Conservation (phyloP, 2,113 vertebrate genomes). For the Muscicapa adusta region DNA sequence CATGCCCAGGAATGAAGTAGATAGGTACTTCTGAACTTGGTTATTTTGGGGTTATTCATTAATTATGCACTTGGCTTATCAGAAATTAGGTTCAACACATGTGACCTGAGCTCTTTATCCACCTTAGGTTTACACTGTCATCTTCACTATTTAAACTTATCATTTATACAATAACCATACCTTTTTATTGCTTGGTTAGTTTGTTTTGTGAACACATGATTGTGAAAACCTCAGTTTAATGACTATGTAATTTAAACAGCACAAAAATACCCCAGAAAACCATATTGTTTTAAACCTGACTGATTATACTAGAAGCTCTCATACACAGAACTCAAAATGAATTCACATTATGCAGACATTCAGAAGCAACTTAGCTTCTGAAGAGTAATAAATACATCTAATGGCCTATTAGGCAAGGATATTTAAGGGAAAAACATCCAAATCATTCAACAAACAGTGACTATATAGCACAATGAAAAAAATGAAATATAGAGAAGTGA, state of each 20-base stretch:
- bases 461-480: not conserved
- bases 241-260: not conserved
- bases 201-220: not conserved
- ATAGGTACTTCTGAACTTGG: not conserved
- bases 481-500: slow-evolving; percentile 9
- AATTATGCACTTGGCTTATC: too few species aligned
- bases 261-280: not conserved
- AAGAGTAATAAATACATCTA: not conserved
- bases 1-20: rapidly evolving
- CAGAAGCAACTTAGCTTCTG: not conserved
- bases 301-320: not conserved
- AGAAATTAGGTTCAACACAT: rapidly evolving
- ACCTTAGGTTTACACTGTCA: not conserved
- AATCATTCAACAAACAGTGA: not conserved
- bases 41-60: not conserved
- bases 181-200: not conserved
- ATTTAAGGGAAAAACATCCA: slow-evolving; percentile 9
- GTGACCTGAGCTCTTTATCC: not conserved
- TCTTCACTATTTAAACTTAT: not conserved
- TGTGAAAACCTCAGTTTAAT: not conserved
- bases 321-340: not conserved
- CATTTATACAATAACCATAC: not conserved
- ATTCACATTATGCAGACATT: not conserved
- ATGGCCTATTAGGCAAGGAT: not conserved
- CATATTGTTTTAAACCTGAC: not conserved